Base-by-base conservation (phyloP, 2,797 vertebrate genomes). In the Knipowitschia caucasica region DNA sequence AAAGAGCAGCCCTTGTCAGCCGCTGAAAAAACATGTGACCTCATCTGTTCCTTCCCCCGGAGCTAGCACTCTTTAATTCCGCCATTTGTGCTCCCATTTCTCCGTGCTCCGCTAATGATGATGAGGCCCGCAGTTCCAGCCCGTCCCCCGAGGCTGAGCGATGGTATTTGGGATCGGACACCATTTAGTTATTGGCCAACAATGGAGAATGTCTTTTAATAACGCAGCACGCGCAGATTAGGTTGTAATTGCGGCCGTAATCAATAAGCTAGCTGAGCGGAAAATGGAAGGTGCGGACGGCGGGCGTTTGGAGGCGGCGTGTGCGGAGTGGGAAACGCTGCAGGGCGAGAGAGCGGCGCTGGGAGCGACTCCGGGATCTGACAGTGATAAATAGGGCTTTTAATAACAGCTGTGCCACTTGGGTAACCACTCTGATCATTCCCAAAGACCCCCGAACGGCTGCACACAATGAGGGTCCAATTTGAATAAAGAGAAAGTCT, bases 301-400 rank as follows among this genome's bases (percentile, higher is more conserved):
- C 82, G 74, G 89, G 89, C 90, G 88, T 90, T 90, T 86, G 80
- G 79, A 82, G 76, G n/a, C n/a, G n/a, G n/a, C n/a, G n/a, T n/a
- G 77, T 77, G 75, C 86, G 81, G 84, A 75, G 75, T 80, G 87
- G 85, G 88, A 76, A 88, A 84, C 38, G 87, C 89, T 82, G 73
- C 62, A 85, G 87, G 86, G 84, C 59, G 5, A 82, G 74, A 69
- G 76, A 77, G 72, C 63, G 84, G 80, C 76, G 77, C 81, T 80
- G 53, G 70, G 64, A 88, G 84, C 75, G 76, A 84, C 80, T 64
- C 15, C 85, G 74, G 83, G 88, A 89, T 86, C 68, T 90, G 89
- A 91, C 91, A 91, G 90, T 91, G 91, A 92, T 92, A 92, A 91
- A 92, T 91, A 91, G 89, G 81, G 84, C 89, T 89, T 90, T 91